Evolutionary conservation across 2,888 invertebrate species (phyloP).

Genomic region (Agrochola lota): DNA sequence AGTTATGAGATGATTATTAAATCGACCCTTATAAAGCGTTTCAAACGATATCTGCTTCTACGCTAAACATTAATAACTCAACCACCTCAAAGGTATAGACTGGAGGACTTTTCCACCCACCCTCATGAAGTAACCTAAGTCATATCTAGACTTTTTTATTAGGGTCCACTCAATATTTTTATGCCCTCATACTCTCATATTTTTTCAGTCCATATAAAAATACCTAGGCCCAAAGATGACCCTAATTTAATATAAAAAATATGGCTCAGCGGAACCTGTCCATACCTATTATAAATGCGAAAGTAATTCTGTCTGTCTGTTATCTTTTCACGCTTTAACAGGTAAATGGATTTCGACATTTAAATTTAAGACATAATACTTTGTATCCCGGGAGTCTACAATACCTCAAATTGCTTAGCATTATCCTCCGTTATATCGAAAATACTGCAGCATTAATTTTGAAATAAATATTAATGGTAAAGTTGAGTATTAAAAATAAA

Average conservation of each 20-base stretch:
- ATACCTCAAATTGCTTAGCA: no score
- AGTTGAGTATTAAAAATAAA: no score
- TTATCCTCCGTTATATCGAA: no score
- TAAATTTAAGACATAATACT: background rate
- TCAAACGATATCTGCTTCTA: background rate
- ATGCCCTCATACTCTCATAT: background rate
- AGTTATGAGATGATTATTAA: background rate
- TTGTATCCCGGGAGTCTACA: background rate
- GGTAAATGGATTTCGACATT: background rate
- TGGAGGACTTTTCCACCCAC: background rate
- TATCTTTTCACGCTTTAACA: background rate
- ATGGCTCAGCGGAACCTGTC: background rate
- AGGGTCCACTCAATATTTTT: slow-evolving; percentile 5
- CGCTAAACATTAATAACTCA: background rate
- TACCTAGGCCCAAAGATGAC: background rate
- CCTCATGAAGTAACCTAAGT: background rate
- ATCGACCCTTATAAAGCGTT: background rate
- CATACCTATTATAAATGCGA: background rate
- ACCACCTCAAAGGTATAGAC: no score
- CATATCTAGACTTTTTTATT: slow-evolving; percentile 21
- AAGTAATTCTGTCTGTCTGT: background rate
- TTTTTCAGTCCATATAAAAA: slow-evolving; percentile 12
- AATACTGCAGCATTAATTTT: no score
- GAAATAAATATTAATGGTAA: no score
- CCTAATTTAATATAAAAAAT: slow-evolving; percentile 22